Evolutionary conservation across 2,797 vertebrate species (phyloP).

Genomic region (Hyperoplus immaculatus): DNA sequence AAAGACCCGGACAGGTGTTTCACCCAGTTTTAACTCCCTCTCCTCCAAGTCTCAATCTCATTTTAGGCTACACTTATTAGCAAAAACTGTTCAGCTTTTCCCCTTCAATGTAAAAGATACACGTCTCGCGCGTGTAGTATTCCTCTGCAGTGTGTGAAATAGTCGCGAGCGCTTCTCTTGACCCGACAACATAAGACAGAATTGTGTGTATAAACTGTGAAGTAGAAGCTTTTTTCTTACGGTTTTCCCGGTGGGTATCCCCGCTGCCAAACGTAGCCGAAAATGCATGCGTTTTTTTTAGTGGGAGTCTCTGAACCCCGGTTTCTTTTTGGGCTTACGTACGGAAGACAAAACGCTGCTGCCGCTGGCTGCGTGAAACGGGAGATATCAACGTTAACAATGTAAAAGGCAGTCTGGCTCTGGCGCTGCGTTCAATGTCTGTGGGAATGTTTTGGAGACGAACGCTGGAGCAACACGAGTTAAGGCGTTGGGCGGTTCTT

Average conservation of each 20-base stretch:
- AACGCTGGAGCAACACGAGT: rapidly evolving
- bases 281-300: slow-evolving; percentile 37
- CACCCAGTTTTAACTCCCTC: background rate
- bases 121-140: slow-evolving; percentile 15
- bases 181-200: background rate
- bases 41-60: background rate
- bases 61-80: background rate
- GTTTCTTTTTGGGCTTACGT: slow-evolving; percentile 47
- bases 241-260: slow-evolving; percentile 13
- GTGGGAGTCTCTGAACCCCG: slow-evolving; percentile 25
- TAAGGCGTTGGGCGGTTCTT: rapidly evolving
- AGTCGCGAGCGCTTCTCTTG: slow-evolving; percentile 5
- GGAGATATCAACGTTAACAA: slow-evolving; percentile 65
- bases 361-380: slow-evolving; percentile 13
- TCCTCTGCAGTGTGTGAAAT: slow-evolving; percentile 19
- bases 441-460: rapidly evolving
- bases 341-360: slow-evolving; percentile 66
- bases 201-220: background rate
- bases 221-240: slow-evolving; percentile 49
- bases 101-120: background rate
- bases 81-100: background rate
- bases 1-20: slow-evolving; percentile 64
- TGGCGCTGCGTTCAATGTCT: slow-evolving; percentile 8
- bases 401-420: slow-evolving; percentile 57
- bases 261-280: slow-evolving; percentile 17